phyloP scores from a whole-genome alignment of 2,888 invertebrate species.

The Brenthis ino region DNA sequence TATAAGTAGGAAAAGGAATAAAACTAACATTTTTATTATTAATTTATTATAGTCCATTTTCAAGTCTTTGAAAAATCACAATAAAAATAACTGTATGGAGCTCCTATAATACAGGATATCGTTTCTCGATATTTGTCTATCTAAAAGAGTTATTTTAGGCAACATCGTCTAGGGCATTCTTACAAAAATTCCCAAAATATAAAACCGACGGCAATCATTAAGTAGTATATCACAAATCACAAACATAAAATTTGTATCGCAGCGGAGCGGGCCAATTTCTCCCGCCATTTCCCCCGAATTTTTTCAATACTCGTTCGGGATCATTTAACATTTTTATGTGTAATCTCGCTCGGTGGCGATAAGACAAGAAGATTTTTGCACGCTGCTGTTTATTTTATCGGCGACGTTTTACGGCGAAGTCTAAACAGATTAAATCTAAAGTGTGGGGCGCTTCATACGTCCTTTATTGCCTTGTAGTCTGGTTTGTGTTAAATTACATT shows the following conservation, averaged over 20 bases:
- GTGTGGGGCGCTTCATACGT: conserved; percentile 58
- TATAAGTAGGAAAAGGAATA: too few relatives aligned
- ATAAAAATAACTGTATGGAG: too few relatives aligned
- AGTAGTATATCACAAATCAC: conserved; percentile 40
- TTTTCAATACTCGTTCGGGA: conserved; percentile 80
- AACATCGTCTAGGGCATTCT: neutral
- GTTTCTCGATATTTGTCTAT: too few relatives aligned
- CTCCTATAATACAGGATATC: too few relatives aligned
- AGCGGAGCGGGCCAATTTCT: conserved; percentile 57
- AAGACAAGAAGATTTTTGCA: conserved; percentile 74
- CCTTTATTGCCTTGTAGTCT: conserved; percentile 67
- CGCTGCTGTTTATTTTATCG: conserved; percentile 77
- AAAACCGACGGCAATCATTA: conserved; percentile 9
- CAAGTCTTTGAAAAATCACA: too few relatives aligned
- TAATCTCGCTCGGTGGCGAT: conserved; percentile 77
- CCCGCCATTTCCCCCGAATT: conserved; percentile 70
- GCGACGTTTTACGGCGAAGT: conserved; percentile 72
- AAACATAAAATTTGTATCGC: conserved; percentile 45
- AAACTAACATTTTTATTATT: too few relatives aligned
- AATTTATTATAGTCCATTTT: too few relatives aligned
- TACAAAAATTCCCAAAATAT: conserved; percentile 22
- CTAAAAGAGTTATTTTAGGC: neutral
- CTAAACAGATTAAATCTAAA: conserved; percentile 78
- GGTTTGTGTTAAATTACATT: conserved; percentile 53
- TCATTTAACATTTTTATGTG: conserved; percentile 83